A percentile compares a stretch with the other conserved stretches of the same genome.
Evolutionary conservation across 1,140 invertebrate species (phyloP).

Genomic region (Medauroidea extradentata): DNA sequence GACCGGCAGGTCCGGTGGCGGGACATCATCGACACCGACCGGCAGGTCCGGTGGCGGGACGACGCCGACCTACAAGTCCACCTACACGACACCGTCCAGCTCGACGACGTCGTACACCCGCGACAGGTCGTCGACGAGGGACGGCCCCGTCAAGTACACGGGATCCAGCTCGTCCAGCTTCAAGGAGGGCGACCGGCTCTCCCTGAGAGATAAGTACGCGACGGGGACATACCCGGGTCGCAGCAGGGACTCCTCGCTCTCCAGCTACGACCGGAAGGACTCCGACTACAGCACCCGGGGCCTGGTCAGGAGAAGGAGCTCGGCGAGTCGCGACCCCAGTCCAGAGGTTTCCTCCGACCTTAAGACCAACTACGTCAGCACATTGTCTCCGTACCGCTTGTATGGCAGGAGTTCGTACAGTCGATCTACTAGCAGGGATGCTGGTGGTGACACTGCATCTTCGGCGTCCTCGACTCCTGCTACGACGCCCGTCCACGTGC

Average conservation of each 20-base stretch:
- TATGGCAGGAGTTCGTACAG: constrained; percentile 4
- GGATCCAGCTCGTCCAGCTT: neutral
- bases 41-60: no score
- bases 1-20: no score
- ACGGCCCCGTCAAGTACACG: neutral
- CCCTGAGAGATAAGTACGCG: constrained; percentile 4
- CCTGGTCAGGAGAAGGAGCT: neutral
- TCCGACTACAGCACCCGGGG: no score
- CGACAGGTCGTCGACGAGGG: neutral
- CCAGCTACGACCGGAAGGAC: no score
- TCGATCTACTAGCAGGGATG: constrained; percentile 6
- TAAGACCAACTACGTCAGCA: neutral
- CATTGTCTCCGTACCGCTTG: constrained; percentile 1
- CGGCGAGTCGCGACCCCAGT: neutral
- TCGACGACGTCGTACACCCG: neutral
- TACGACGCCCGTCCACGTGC: constrained; percentile 1
- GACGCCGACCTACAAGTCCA: no score
- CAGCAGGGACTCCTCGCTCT: neutral
- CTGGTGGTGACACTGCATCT: neutral
- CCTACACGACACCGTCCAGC: neutral
- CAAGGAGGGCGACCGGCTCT: constrained; percentile 1
- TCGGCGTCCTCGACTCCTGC: constrained; percentile 9
- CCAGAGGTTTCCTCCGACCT: neutral
- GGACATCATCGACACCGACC: no score
- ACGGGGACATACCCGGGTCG: constrained; percentile 10